These are phyloP conservation scores for Emys orbicularis DNA, from an alignment of 2,797 vertebrate genomes.

Conservation along the genomic window DNA sequence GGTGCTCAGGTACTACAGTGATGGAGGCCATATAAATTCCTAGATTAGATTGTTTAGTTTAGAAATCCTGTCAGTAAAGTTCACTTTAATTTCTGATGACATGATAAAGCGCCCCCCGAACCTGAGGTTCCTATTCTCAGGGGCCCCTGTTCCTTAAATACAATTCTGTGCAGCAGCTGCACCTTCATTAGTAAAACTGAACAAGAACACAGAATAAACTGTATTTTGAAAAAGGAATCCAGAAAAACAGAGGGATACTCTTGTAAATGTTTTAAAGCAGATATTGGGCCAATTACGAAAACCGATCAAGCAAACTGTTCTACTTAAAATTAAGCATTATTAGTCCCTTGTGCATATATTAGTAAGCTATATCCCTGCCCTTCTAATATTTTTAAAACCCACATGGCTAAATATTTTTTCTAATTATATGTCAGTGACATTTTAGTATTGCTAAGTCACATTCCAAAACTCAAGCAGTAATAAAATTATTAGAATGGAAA, in stretches of 20 bases:
- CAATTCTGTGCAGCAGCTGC: neutral
- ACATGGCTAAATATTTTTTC: neutral
- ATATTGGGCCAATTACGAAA: neutral
- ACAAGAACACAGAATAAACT: neutral
- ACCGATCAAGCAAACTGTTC: neutral
- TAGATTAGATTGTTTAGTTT: neutral
- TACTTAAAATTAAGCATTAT: neutral
- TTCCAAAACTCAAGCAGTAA: neutral
- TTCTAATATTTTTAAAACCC: neutral
- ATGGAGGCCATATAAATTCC: neutral
- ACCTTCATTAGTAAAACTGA: neutral
- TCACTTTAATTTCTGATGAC: neutral
- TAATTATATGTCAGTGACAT: neutral
- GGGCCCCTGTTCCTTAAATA: neutral
- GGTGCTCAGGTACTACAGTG: neutral
- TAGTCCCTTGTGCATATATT: neutral
- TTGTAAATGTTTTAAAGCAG: neutral
- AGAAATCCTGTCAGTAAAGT: neutral
- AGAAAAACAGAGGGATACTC: neutral
- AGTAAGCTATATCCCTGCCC: neutral
- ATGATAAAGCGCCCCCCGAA: neutral
- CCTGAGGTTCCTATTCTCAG: too few relatives aligned
- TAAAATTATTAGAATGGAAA: neutral
- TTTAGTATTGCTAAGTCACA: neutral
- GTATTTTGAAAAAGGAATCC: neutral